These are phyloP conservation scores for Trissolcus basalis DNA, from an alignment of 1,140 invertebrate genomes.

Conservation along the genomic window DNA sequence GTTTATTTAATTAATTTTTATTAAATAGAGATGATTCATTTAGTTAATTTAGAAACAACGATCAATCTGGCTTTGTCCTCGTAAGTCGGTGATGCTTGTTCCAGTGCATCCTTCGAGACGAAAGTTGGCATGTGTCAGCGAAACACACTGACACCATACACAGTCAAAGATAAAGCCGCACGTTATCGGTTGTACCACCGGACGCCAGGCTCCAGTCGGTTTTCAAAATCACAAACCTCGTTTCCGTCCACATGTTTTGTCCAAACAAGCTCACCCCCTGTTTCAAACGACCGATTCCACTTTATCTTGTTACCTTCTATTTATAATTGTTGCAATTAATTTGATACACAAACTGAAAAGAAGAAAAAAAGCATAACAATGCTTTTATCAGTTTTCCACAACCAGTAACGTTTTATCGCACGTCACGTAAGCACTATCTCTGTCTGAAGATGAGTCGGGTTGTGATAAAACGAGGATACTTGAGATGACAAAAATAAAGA, in stretches of 20 bases:
- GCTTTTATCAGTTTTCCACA: too few relatives aligned
- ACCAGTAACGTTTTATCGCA: too few relatives aligned
- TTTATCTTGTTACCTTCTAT: background rate
- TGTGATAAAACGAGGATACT: too few relatives aligned
- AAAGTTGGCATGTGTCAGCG: slow-evolving; percentile 7
- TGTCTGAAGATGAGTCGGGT: too few relatives aligned
- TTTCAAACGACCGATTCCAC: background rate
- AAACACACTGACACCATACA: slow-evolving; percentile 17
- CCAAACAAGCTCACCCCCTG: slow-evolving; percentile 1
- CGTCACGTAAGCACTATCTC: too few relatives aligned
- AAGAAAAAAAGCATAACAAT: too few relatives aligned
- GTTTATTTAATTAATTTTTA: too few relatives aligned
- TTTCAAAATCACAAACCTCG: slow-evolving; percentile 23
- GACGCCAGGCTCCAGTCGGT: slow-evolving; percentile 36
- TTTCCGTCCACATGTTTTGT: slow-evolving; percentile 20
- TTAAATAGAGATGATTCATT: too few relatives aligned
- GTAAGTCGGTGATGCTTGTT: slow-evolving; percentile 34
- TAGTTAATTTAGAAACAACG: too few relatives aligned
- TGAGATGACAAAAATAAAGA: too few relatives aligned
- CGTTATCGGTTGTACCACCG: slow-evolving; percentile 36
- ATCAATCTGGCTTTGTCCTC: slow-evolving; percentile 15
- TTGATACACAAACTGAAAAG: too few relatives aligned
- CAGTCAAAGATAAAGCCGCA: slow-evolving; percentile 27
- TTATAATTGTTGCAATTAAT: background rate
- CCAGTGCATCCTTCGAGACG: slow-evolving; percentile 23